A percentile compares a stretch with the other conserved stretches of the same genome.
phyloP scores from a whole-genome alignment of 2,797 vertebrate species.

The Typhlichthys eigenmanni region DNA sequence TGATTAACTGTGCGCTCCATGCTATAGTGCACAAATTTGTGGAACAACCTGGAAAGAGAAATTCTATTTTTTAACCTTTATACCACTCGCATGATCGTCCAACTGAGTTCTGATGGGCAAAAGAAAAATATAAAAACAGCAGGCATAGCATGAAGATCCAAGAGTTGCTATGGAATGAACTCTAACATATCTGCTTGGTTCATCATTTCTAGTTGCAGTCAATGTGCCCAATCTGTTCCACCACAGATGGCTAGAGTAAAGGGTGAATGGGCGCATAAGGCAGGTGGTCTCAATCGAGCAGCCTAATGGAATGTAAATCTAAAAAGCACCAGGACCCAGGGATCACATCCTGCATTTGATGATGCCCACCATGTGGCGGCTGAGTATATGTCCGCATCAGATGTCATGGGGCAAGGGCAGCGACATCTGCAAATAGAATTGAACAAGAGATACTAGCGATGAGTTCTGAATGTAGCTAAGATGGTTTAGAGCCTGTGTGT shows the following conservation, averaged over 20 bases:
- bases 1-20: too few relatives aligned
- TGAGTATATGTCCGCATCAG: conserved; percentile 59
- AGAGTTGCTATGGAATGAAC: conserved; percentile 25
- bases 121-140: conserved; percentile 43
- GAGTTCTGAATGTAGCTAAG: conserved; percentile 31
- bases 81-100: conserved; percentile 49
- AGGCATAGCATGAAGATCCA: conserved; percentile 41
- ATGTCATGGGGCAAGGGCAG: conserved; percentile 31
- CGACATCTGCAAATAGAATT: conserved; percentile 52
- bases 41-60: not conserved
- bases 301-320: conserved; percentile 73
- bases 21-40: too few relatives aligned
- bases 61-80: conserved; percentile 47
- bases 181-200: conserved; percentile 47
- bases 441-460: conserved; percentile 39
- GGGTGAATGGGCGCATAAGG: conserved; percentile 54
- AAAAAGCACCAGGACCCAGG: conserved; percentile 40
- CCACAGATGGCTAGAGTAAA: conserved; percentile 57
- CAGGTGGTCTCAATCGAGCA: conserved; percentile 72
- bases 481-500: conserved; percentile 29
- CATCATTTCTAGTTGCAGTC: conserved; percentile 54
- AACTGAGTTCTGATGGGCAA: conserved; percentile 48
- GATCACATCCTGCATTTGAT: conserved; percentile 55
- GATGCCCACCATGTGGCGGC: conserved; percentile 36
- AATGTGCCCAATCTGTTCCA: conserved; percentile 46